Evolutionary conservation across 2,797 vertebrate species (phyloP).

Genomic region (Crypturellus tataupa): DNA sequence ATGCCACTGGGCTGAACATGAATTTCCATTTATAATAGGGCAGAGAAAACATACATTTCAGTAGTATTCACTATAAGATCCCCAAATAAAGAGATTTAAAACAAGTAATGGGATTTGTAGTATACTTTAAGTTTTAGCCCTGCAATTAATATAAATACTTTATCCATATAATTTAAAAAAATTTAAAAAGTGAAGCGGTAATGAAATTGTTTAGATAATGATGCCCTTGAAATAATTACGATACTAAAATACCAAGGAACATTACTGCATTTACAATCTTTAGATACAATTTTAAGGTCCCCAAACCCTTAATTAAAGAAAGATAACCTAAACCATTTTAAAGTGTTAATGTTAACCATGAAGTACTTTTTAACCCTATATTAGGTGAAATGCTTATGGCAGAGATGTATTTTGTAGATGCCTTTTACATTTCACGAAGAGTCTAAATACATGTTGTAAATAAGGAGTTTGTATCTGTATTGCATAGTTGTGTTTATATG

Average conservation of each 20-base stretch:
- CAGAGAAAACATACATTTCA: background rate
- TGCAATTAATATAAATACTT: background rate
- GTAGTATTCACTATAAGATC: background rate
- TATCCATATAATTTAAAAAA: background rate
- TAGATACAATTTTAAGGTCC: background rate
- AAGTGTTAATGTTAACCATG: background rate
- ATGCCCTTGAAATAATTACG: background rate
- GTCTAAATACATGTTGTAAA: background rate
- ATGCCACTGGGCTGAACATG: background rate
- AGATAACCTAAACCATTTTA: background rate
- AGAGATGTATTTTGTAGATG: background rate
- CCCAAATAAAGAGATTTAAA: background rate
- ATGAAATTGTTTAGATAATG: background rate
- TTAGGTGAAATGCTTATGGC: background rate
- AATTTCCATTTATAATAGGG: background rate
- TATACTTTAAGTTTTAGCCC: background rate
- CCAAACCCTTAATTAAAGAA: background rate
- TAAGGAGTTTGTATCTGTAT: background rate
- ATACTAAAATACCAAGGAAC: background rate
- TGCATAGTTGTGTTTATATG: background rate
- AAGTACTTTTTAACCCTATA: background rate
- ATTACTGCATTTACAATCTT: background rate
- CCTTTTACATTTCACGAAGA: background rate
- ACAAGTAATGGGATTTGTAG: background rate
- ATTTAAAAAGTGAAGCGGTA: background rate